Evolutionary conservation across 2,888 invertebrate species (phyloP).

Genomic region (Phorcus lineatus): DNA sequence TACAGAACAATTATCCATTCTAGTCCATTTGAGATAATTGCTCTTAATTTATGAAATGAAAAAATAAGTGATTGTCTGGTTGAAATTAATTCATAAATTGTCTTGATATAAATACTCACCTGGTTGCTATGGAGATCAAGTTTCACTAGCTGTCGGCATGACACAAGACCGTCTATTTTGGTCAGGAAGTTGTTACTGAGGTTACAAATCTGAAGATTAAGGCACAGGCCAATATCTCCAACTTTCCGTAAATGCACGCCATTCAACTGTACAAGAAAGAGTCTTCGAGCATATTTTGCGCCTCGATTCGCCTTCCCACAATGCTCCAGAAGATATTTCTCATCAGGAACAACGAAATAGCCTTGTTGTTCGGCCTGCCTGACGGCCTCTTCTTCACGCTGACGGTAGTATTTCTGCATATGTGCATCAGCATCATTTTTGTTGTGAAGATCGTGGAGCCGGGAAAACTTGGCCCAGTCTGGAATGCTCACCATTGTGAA

Average conservation of each 20-base stretch:
- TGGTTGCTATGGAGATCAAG: constrained; percentile 73
- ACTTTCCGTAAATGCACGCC: constrained; percentile 66
- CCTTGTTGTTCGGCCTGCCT: constrained; percentile 67
- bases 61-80: too few species aligned
- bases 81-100: not conserved
- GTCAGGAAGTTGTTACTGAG: constrained; percentile 72
- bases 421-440: constrained; percentile 41
- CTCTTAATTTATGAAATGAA: too few species aligned
- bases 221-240: constrained; percentile 68
- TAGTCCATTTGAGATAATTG: too few species aligned
- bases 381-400: constrained; percentile 66
- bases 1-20: too few species aligned
- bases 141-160: constrained; percentile 69
- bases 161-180: constrained; percentile 65
- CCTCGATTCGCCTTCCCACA: constrained; percentile 47
- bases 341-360: constrained; percentile 62
- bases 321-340: constrained; percentile 56
- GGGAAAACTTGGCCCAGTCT: constrained; percentile 70
- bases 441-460: constrained; percentile 49
- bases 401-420: constrained; percentile 62
- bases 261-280: constrained; percentile 58
- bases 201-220: constrained; percentile 66
- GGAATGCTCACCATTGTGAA: constrained; percentile 71
- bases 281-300: constrained; percentile 54
- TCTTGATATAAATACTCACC: constrained; percentile 45